These are phyloP conservation scores for Spheniscus humboldti DNA, from an alignment of 2,797 vertebrate species.

Conservation along the genomic window DNA sequence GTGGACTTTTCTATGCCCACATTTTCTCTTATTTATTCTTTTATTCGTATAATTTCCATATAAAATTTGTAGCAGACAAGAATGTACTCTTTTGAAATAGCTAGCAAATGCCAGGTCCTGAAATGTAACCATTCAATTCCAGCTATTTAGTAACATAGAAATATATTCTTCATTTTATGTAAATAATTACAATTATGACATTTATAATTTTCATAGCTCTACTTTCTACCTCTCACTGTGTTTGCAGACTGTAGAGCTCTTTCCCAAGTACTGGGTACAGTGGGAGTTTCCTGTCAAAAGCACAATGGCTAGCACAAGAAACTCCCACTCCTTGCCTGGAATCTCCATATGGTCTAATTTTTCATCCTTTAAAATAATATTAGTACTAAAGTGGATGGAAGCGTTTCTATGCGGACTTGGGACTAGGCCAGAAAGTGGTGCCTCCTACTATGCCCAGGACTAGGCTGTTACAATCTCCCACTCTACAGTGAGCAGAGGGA, in stretches of 20 bases:
- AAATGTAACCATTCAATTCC: not conserved
- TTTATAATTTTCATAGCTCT: not conserved
- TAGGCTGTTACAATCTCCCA: not conserved
- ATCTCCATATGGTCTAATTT: not conserved
- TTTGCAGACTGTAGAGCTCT: not conserved
- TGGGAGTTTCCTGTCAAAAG: not conserved
- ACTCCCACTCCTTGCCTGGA: not conserved
- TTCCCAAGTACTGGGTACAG: not conserved
- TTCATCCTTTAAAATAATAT: not conserved
- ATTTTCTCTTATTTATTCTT: not conserved
- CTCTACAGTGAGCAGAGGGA: not conserved
- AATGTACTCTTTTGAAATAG: not conserved
- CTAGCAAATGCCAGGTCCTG: not conserved
- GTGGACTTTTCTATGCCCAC: not conserved
- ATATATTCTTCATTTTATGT: not conserved
- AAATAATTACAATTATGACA: not conserved
- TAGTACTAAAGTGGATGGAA: not conserved
- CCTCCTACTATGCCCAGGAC: not conserved
- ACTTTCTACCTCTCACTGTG: not conserved
- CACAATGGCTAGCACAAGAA: not conserved
- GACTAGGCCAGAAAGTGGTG: not conserved
- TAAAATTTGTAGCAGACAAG: not conserved
- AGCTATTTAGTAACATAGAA: not conserved
- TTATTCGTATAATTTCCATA: not conserved
- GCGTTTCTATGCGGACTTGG: accelerated